phyloP scores from a whole-genome alignment of 2,113 vertebrate species.

The Tragelaphus scriptus region DNA sequence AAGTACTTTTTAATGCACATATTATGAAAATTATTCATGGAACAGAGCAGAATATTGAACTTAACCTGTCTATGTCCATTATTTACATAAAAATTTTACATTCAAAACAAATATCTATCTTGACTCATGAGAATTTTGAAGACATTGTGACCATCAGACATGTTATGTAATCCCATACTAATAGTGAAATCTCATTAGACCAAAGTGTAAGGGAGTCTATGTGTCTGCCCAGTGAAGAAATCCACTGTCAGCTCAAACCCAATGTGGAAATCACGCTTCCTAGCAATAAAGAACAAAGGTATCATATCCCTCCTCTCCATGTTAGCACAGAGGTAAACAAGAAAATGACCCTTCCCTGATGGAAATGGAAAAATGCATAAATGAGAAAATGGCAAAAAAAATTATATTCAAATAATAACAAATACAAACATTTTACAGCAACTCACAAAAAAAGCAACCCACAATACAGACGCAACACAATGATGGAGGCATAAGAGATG shows the following conservation, averaged over 20 bases:
- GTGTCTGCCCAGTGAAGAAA: neutral
- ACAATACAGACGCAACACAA: neutral
- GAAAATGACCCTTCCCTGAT: neutral
- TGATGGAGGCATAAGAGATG: neutral
- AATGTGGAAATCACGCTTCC: neutral
- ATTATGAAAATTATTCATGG: neutral
- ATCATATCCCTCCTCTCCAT: neutral
- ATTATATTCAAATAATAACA: neutral
- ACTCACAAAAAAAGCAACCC: neutral
- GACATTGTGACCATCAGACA: neutral
- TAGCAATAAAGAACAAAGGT: neutral
- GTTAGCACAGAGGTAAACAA: neutral
- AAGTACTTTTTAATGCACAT: neutral
- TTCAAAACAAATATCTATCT: neutral
- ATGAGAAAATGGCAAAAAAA: neutral
- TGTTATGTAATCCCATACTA: neutral
- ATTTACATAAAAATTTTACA: neutral
- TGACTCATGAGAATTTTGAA: conserved; percentile 9
- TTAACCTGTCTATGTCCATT: neutral
- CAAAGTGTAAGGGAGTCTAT: neutral
- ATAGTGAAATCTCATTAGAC: neutral
- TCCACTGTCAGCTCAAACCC: neutral
- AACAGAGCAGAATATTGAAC: neutral
- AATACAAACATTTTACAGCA: neutral
- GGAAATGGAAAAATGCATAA: neutral